phyloP scores from a whole-genome alignment of 2,113 vertebrate species.

The Semicossyphus pulcher region DNA sequence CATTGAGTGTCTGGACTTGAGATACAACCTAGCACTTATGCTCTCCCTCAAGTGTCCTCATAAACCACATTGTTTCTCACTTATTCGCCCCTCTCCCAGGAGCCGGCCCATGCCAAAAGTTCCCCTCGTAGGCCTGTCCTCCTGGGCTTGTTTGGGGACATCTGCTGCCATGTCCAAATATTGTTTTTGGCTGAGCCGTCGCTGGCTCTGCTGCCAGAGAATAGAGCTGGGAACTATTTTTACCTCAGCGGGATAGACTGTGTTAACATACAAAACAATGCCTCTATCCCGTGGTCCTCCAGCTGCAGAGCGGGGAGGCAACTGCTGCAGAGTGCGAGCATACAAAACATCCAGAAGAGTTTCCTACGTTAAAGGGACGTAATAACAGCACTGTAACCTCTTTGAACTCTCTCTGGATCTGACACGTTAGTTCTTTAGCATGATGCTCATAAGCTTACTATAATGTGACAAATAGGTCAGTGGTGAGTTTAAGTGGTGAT shows the following conservation, averaged over 20 bases:
- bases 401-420: conserved; percentile 1
- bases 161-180: conserved; percentile 82
- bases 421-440: background rate
- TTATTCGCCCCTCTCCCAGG: conserved; percentile 28
- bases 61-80: conserved; percentile 64
- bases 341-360: conserved; percentile 11
- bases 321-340: conserved; percentile 22
- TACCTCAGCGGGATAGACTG: conserved; percentile 69
- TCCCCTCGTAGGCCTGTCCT: conserved; percentile 64
- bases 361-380: conserved; percentile 5
- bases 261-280: conserved; percentile 80
- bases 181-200: conserved; percentile 79
- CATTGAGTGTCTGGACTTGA: conserved; percentile 52
- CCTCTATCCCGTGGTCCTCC: conserved; percentile 54
- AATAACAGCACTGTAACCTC: conserved; percentile 35
- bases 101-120: conserved; percentile 54
- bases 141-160: conserved; percentile 75
- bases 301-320: conserved; percentile 68
- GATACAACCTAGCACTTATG: conserved; percentile 51
- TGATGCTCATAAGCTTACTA: background rate
- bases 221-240: conserved; percentile 78
- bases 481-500: background rate
- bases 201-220: conserved; percentile 63
- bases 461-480: background rate
- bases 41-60: conserved; percentile 58